Percentiles rank a stretch among this genome's conserved stretches.
These are phyloP conservation scores for Catocala sponsa DNA, from an alignment of 2,888 invertebrate species.

Conservation along the genomic window DNA sequence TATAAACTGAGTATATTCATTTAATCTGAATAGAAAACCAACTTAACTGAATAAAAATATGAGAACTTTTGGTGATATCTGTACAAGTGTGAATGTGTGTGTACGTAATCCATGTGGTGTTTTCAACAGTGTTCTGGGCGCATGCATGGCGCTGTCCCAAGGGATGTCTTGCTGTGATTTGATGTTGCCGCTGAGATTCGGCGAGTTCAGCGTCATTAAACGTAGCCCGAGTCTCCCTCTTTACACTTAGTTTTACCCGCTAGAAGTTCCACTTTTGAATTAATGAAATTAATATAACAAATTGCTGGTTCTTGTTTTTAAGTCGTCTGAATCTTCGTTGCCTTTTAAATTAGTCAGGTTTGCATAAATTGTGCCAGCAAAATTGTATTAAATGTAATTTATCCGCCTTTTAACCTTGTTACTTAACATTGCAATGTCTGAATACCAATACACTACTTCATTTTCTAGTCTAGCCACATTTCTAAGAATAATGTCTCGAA, in stretches of 20 bases:
- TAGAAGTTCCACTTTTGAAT: constrained; percentile 30
- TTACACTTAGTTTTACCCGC: constrained; percentile 20
- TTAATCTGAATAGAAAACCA: no score
- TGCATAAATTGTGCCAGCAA: constrained; percentile 11
- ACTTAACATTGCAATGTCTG: not conserved
- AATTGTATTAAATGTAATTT: constrained; percentile 11
- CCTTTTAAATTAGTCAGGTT: constrained; percentile 23
- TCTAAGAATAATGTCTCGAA: no score
- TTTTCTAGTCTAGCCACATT: no score
- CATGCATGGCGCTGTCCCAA: constrained; percentile 40
- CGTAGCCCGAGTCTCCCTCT: constrained; percentile 31
- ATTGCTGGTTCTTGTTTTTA: constrained; percentile 24
- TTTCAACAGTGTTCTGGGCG: constrained; percentile 14
- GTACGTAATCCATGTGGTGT: constrained; percentile 8
- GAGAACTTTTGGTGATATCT: constrained; percentile 14
- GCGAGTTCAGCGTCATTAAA: constrained; percentile 52
- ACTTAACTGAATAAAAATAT: not conserved
- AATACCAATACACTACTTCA: not conserved
- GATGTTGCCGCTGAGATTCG: constrained; percentile 49
- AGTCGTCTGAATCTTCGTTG: constrained; percentile 17
- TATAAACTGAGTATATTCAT: no score
- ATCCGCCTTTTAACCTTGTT: not conserved
- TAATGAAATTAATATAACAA: constrained; percentile 35
- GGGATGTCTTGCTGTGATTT: constrained; percentile 50
- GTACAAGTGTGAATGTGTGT: constrained; percentile 19